Base-by-base conservation (phyloP, 2,113 vertebrate species). In the Halichoeres trimaculatus region DNA sequence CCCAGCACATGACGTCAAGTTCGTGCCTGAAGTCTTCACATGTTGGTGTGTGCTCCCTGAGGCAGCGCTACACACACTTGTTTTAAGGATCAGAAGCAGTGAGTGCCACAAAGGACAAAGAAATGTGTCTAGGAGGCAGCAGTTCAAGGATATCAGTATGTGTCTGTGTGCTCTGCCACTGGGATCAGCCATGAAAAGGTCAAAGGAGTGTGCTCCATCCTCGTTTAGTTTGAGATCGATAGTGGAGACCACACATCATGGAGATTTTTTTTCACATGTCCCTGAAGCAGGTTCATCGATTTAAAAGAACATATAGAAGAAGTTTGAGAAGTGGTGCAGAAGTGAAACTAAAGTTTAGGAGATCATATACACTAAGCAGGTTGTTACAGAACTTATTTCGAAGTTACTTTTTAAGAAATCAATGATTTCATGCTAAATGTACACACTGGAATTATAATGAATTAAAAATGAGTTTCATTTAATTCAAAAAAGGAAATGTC, bases 121-220 rank as follows among this genome's bases (percentile, higher is more conserved):
- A 47, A 52, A 7, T 30, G 30, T 6, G 2, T 23, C 61, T 20
- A 57, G 40, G 64, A 84, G 73, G 66, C 67, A 64, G 70, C 71
- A 58, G 59, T 69, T 68, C 70, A 60, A 64, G 5, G 6, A 34
- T 62, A 86, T 89, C 74, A 61, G 85, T 88, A 84, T 66, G 61
- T 69, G 73, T 63, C 74, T 23, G 20, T 19, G 34, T 35, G 57
- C 41, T 68, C 34, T 55, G 51, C 30, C 70, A 55, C 57, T 19
- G 41, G 53, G 41, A 70, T 63, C 60, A 72, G 78, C 81, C 66
- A 69, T 52, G 70, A 64, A 85, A 91, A 91, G 86, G 90, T 89
- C 88, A 86, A 71, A 51, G 73, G 52, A 84, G 51, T 70, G 81
- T 52, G 62, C 54, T 61, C 69, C 83, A 88, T 89, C 79, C 85